Evolutionary conservation across 2,797 vertebrate genomes (phyloP), one percentile per base, ranked within the genome.

Genomic region (Telmatherina bonti): DNA sequence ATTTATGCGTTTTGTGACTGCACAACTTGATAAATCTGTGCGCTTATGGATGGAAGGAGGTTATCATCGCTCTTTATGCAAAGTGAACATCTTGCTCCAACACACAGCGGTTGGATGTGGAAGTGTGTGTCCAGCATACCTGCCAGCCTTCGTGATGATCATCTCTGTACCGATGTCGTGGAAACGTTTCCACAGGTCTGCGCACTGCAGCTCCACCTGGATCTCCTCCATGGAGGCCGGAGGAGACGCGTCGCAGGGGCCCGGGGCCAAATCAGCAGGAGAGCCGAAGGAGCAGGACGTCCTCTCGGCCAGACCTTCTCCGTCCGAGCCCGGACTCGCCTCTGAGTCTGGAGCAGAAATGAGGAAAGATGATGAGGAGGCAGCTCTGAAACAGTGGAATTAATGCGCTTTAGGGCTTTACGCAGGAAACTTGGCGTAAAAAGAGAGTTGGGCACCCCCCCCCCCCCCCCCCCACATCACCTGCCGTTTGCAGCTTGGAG

Each of bases 111-210:
- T 33, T 33, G 7, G 9, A 33, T 33, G 31, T 31, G 7, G 7
- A 3, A 31, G 33, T 35, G 33, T 35, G 33, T 35, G 33, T 54
- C 1, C 18, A 20, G 2, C 67, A 94, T 93, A 99, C 97, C 97
- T 97, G 89, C 98, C 98, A 72, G 98, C 98, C 91, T 99, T 99
- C 0, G 98, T 99, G 93, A 99, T 99, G 85, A 99, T 99, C 98
- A 99, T 99, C 92, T 99, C 98, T 0, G 98, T 99, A 79, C 97
- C 98, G 72, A 99, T 99, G 74, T 99, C 97, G 70, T 99, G 97
- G 93, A 99, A 99, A 76, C 98, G 95, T 91, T 99, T 99, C 98
- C 98, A 99, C 70, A 99, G 95, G 86, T 99, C 97, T 0, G 97
- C 96, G 75, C 98, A 99, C 76, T 99, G 98, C 76, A 99, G 90